Evolutionary conservation across 2,113 vertebrate species (phyloP).

Genomic region (Amphilophus citrinellus): DNA sequence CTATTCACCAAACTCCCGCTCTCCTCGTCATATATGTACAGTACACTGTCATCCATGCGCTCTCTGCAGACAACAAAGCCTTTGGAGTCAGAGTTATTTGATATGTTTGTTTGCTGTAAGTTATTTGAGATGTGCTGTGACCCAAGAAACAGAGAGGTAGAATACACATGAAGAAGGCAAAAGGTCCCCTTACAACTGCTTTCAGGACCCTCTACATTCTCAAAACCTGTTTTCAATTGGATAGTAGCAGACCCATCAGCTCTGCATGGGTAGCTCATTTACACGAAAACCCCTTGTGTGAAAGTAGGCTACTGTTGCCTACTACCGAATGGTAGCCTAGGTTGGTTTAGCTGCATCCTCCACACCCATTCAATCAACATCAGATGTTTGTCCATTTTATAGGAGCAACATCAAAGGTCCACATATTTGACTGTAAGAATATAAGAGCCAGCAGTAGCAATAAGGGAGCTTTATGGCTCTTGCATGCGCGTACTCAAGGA

Average conservation of each 20-base stretch:
- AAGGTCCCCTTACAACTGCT: neutral
- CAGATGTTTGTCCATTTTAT: constrained; percentile 22
- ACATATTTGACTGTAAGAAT: neutral
- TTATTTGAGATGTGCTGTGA: neutral
- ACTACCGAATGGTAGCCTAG: constrained; percentile 1
- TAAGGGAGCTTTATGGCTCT: neutral
- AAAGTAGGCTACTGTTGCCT: constrained; percentile 5
- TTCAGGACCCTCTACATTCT: constrained; percentile 22
- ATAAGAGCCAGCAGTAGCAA: neutral
- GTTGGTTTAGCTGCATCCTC: constrained; percentile 17
- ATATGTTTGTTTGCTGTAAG: neutral
- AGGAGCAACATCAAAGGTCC: neutral
- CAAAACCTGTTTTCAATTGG: constrained; percentile 39
- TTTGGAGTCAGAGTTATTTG: neutral
- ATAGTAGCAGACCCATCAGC: constrained; percentile 20
- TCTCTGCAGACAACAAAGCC: neutral
- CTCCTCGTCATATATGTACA: constrained; percentile 52
- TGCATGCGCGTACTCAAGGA: neutral
- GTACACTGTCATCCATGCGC: constrained; percentile 18
- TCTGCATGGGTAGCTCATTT: constrained; percentile 63
- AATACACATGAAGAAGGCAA: neutral
- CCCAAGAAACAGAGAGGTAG: neutral
- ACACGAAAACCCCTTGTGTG: constrained; percentile 53
- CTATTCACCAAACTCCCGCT: constrained; percentile 41
- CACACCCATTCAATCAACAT: constrained; percentile 14